Evolutionary conservation across 2,113 vertebrate genomes (phyloP).

Genomic region (Anser cygnoides): DNA sequence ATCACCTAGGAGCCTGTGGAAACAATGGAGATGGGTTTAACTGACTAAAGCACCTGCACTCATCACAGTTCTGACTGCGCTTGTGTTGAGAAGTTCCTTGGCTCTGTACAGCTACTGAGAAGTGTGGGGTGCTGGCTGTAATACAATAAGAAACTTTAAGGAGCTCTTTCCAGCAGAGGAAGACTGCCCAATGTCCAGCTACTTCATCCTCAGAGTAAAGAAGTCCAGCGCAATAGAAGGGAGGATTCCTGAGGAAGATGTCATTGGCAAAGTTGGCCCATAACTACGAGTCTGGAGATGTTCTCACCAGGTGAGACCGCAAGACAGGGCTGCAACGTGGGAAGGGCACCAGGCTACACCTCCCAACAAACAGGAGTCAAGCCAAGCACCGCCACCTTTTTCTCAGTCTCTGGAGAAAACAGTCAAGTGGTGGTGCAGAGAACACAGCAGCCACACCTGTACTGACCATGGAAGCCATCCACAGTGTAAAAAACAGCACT

Average conservation of each 20-base stretch:
- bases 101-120: slow-evolving; percentile 49
- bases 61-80: slow-evolving; percentile 17
- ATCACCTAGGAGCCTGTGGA: background rate
- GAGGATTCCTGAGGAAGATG: slow-evolving; percentile 67
- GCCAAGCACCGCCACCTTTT: slow-evolving; percentile 46
- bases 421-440: slow-evolving; percentile 44
- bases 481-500: background rate
- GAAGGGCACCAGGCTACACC: slow-evolving; percentile 10
- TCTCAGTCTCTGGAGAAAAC: slow-evolving; percentile 59
- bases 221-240: slow-evolving; percentile 46
- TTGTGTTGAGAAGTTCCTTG: slow-evolving; percentile 59
- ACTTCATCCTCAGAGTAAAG: slow-evolving; percentile 14
- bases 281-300: slow-evolving; percentile 8
- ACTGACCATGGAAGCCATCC: background rate
- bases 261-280: slow-evolving; percentile 50
- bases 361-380: background rate
- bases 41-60: slow-evolving; percentile 27
- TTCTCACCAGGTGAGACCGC: background rate
- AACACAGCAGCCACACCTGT: slow-evolving; percentile 41
- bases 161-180: slow-evolving; percentile 31
- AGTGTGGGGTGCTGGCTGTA: background rate
- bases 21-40: background rate
- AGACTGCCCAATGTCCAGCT: background rate
- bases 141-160: background rate
- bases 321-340: background rate